These are phyloP conservation scores for Danaus chrysippus DNA, from an alignment of 2,888 invertebrate genomes.

Conservation along the genomic window DNA sequence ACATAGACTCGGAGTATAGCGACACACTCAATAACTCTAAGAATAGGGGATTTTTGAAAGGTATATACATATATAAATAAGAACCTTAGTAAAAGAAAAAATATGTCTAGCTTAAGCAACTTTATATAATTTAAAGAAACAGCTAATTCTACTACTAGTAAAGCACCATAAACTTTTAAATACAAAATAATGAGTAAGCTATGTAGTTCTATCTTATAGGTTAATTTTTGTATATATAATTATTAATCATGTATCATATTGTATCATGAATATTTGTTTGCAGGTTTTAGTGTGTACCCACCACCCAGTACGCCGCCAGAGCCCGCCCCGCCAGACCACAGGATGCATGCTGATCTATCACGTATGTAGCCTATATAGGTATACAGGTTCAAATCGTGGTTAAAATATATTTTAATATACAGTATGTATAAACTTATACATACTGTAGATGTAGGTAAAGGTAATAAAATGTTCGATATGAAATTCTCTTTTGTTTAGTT, in stretches of 20 bases:
- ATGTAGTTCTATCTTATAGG: background rate
- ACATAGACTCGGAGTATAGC: slow-evolving; percentile 72
- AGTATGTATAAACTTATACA: background rate
- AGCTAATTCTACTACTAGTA: no score
- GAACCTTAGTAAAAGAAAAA: background rate
- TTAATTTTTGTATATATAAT: background rate
- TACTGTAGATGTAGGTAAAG: no score
- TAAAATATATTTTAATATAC: background rate
- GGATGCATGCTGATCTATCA: slow-evolving; percentile 78
- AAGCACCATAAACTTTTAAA: no score
- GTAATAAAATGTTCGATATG: no score
- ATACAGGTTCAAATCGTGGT: background rate
- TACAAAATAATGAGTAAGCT: no score
- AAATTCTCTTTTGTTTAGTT: no score
- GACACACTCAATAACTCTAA: slow-evolving; percentile 72
- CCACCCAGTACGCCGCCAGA: slow-evolving; percentile 91
- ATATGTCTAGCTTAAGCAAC: no score
- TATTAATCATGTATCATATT: background rate
- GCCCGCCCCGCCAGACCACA: slow-evolving; percentile 90
- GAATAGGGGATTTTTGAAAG: slow-evolving; percentile 73
- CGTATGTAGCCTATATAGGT: slow-evolving; percentile 51
- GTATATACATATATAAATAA: slow-evolving; percentile 29
- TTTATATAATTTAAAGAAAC: no score
- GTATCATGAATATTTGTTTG: background rate
- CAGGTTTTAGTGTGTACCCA: slow-evolving; percentile 90